phyloP scores from a whole-genome alignment of 2,888 invertebrate species.

The Tineola bisselliella region DNA sequence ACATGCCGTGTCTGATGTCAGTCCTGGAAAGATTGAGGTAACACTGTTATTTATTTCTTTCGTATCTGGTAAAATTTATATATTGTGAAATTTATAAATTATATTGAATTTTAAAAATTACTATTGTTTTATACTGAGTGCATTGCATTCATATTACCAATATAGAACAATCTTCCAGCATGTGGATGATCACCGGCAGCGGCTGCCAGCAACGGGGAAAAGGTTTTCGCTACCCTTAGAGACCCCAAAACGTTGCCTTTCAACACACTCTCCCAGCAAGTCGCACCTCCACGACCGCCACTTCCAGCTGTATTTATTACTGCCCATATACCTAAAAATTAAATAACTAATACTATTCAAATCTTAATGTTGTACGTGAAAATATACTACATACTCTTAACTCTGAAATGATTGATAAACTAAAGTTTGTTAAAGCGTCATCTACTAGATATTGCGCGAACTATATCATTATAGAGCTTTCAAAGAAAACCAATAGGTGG shows the following conservation, averaged over 20 bases:
- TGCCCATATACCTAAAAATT: slow-evolving; percentile 76
- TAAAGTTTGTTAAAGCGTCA: slow-evolving; percentile 5
- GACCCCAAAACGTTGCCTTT: slow-evolving; percentile 77
- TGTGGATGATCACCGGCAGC: slow-evolving; percentile 55
- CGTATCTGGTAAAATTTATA: too few relatives aligned
- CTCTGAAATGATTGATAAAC: too few relatives aligned
- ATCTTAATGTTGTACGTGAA: too few relatives aligned
- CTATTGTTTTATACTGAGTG: too few relatives aligned
- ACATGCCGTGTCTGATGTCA: slow-evolving; percentile 59
- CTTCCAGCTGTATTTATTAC: slow-evolving; percentile 86
- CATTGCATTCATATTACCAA: too few relatives aligned
- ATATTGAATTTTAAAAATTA: too few relatives aligned
- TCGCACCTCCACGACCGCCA: slow-evolving; percentile 76
- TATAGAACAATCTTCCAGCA: slow-evolving; percentile 75
- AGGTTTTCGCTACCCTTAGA: slow-evolving; percentile 78
- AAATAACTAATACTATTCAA: too few relatives aligned
- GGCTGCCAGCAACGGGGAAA: slow-evolving; percentile 75
- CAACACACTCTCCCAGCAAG: slow-evolving; percentile 76
- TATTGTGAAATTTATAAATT: too few relatives aligned
- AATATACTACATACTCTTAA: too few relatives aligned
- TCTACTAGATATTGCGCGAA: background rate
- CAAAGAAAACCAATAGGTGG: background rate
- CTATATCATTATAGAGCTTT: too few relatives aligned
- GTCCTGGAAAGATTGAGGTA: slow-evolving; percentile 36
- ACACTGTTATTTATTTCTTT: too few relatives aligned